These are phyloP conservation scores for Iselma pallidipennis DNA, from an alignment of 2,888 invertebrate species.

Conservation along the genomic window DNA sequence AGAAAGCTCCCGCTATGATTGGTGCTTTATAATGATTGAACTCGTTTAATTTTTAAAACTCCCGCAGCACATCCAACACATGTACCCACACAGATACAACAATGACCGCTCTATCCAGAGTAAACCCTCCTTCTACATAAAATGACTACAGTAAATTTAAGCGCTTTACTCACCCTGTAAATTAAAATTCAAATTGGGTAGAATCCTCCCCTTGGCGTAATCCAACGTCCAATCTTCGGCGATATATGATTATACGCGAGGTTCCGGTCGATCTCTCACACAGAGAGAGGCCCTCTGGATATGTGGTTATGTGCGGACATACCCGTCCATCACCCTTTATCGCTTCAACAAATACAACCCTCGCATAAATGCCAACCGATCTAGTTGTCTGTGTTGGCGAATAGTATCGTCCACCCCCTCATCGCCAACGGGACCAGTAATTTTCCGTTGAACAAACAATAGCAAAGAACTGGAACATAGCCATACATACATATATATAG, in stretches of 20 bases:
- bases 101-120: slow-evolving; percentile 11
- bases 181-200: slow-evolving; percentile 58
- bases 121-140: slow-evolving; percentile 31
- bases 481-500: too few relatives aligned
- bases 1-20: not conserved
- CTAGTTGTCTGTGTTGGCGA: slow-evolving; percentile 35
- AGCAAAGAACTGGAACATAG: not conserved
- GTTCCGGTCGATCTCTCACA: slow-evolving; percentile 55
- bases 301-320: slow-evolving; percentile 58
- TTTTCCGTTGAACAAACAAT: not conserved
- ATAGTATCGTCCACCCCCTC: slow-evolving; percentile 11
- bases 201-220: slow-evolving; percentile 46
- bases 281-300: slow-evolving; percentile 35
- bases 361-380: slow-evolving; percentile 50
- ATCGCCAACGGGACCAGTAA: not conserved
- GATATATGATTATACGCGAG: slow-evolving; percentile 56
- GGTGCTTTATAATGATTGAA: not conserved
- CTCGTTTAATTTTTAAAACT: slow-evolving; percentile 15
- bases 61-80: not conserved
- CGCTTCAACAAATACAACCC: slow-evolving; percentile 57
- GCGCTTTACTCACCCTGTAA: slow-evolving; percentile 54
- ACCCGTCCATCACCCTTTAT: slow-evolving; percentile 58
- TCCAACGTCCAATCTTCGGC: slow-evolving; percentile 57
- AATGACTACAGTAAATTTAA: slow-evolving; percentile 49
- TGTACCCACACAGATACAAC: not conserved